Conservation (phyloP, 2,797 vertebrate genomes). For the Graptemys geographica region DNA sequence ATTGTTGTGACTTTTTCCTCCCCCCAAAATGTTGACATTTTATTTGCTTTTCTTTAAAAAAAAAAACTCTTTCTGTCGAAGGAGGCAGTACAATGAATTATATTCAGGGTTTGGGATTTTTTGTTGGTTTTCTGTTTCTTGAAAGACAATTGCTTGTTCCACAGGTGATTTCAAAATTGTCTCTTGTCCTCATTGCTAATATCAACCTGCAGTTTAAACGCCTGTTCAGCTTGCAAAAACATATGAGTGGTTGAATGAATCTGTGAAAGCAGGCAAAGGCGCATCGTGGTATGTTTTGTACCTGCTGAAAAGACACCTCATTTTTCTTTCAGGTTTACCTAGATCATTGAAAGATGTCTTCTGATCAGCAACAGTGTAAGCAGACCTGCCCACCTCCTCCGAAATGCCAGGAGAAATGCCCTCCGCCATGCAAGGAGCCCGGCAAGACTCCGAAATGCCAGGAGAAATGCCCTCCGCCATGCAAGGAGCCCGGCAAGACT, state of each 20-base stretch:
- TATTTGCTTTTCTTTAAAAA: not conserved
- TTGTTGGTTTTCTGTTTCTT: not conserved
- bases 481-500: constrained; percentile 30
- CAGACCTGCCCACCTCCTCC: constrained; percentile 15
- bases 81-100: not conserved
- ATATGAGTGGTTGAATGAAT: not conserved
- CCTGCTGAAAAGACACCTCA: not conserved
- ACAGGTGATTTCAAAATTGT: not conserved
- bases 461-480: not conserved
- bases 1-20: not conserved
- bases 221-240: too few species aligned
- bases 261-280: accelerated
- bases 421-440: constrained; percentile 10
- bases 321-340: constrained; percentile 1
- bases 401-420: constrained; percentile 34
- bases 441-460: not conserved
- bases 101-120: not conserved
- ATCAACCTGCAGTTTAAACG: not conserved
- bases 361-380: not conserved
- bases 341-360: constrained; percentile 32
- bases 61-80: not conserved
- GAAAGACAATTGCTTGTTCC: not conserved
- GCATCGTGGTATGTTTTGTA: not conserved
- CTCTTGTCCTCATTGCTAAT: not conserved
- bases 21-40: too few species aligned